phyloP scores from a whole-genome alignment of 2,113 vertebrate genomes.

The Phrynocephalus versicolor region DNA sequence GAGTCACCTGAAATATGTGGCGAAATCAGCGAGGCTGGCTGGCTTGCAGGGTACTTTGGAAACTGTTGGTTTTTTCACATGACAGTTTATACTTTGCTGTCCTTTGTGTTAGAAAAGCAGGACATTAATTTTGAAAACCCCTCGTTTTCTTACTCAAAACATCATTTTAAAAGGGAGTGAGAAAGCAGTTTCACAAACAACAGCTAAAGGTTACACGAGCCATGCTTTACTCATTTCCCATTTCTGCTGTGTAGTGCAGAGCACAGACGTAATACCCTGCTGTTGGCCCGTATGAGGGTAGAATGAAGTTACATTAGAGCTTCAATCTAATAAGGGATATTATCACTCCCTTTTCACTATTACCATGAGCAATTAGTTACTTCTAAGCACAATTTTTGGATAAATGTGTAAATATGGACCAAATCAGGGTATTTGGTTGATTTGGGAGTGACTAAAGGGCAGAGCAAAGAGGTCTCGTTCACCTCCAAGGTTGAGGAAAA shows the following conservation, averaged over 20 bases:
- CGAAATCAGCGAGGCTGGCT: constrained; percentile 61
- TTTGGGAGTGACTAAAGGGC: too few relatives aligned
- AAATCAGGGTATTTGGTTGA: too few relatives aligned
- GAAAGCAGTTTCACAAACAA: constrained; percentile 55
- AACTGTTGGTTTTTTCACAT: constrained; percentile 35
- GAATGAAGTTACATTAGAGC: too few relatives aligned
- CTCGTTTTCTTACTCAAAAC: constrained; percentile 65
- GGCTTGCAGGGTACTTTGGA: constrained; percentile 57
- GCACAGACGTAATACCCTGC: background rate
- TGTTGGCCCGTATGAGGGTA: too few relatives aligned
- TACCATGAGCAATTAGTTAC: too few relatives aligned
- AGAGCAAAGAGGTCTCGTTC: too few relatives aligned
- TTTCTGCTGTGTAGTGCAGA: background rate
- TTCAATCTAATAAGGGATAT: too few relatives aligned
- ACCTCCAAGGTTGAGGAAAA: too few relatives aligned
- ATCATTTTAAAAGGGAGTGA: constrained; percentile 55
- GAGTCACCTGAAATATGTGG: constrained; percentile 67
- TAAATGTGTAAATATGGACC: too few relatives aligned
- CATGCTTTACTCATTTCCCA: background rate
- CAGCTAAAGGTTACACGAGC: constrained; percentile 49
- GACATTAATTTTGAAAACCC: constrained; percentile 40
- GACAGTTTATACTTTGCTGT: constrained; percentile 62
- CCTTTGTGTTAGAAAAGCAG: constrained; percentile 66
- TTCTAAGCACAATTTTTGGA: too few relatives aligned
- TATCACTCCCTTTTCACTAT: too few relatives aligned